A percentile compares a stretch with the other conserved stretches of the same genome.
These are phyloP conservation scores for Plemyria rubiginata DNA, from an alignment of 2,888 invertebrate species.

Conservation along the genomic window DNA sequence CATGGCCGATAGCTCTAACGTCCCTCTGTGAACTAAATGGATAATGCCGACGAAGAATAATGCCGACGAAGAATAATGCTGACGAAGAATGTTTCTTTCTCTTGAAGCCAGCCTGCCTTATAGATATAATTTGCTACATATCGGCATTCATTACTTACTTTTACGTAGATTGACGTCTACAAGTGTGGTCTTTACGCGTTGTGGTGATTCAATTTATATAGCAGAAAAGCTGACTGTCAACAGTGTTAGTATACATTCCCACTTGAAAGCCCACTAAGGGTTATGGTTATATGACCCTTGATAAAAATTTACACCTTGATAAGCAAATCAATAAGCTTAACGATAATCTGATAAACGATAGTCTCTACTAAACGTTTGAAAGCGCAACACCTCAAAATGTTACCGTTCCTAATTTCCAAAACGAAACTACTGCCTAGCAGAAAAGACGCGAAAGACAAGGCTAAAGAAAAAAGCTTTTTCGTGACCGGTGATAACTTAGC, in stretches of 20 bases:
- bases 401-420: conserved; percentile 75
- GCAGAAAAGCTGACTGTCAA: background rate
- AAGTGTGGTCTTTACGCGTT: background rate
- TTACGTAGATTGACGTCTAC: background rate
- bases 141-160: background rate
- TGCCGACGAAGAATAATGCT: no score
- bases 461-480: conserved; percentile 56
- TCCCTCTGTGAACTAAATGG: no score
- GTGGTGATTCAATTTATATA: background rate
- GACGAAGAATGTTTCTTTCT: no score
- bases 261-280: conserved; percentile 54
- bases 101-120: no score
- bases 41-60: no score
- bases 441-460: conserved; percentile 54
- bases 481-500: conserved; percentile 60
- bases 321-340: conserved; percentile 9
- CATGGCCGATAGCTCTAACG: no score
- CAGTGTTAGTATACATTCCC: conserved; percentile 35
- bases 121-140: no score
- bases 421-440: conserved; percentile 66
- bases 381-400: conserved; percentile 50
- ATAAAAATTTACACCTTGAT: conserved; percentile 7
- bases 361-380: conserved; percentile 6
- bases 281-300: conserved; percentile 38
- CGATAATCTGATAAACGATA: conserved; percentile 19